phyloP scores from a whole-genome alignment of 2,888 invertebrate genomes.

The Tholera decimalis region DNA sequence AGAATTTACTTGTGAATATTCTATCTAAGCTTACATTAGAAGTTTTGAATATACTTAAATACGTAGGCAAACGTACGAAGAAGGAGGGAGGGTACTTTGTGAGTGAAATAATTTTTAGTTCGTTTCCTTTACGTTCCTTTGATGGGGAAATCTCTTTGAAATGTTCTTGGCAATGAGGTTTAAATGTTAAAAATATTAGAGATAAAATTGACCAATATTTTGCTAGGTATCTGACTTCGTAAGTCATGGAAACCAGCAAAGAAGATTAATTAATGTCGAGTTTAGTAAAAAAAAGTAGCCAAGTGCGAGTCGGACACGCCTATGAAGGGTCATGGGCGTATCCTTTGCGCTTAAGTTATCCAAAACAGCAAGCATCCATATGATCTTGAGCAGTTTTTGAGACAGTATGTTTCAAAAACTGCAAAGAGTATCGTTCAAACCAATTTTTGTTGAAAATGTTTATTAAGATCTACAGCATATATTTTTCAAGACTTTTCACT shows the following conservation, averaged over 20 bases:
- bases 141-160: constrained; percentile 41
- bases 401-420: too few species aligned
- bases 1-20: constrained; percentile 27
- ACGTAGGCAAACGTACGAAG: background rate
- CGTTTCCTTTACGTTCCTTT: constrained; percentile 26
- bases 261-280: too few species aligned
- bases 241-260: background rate
- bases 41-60: constrained; percentile 3
- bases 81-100: constrained; percentile 7
- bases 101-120: constrained; percentile 28
- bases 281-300: too few species aligned
- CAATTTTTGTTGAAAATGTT: too few species aligned
- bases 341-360: too few species aligned
- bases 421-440: too few species aligned
- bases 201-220: background rate
- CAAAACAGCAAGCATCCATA: too few species aligned
- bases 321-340: too few species aligned
- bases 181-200: background rate
- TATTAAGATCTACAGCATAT: too few species aligned
- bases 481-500: too few species aligned
- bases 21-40: constrained; percentile 23
- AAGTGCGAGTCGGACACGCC: too few species aligned
- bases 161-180: constrained; percentile 9
- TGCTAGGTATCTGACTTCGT: background rate
- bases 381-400: too few species aligned